These are phyloP conservation scores for Puma concolor DNA, from an alignment of 2,113 vertebrate genomes.

Conservation along the genomic window DNA sequence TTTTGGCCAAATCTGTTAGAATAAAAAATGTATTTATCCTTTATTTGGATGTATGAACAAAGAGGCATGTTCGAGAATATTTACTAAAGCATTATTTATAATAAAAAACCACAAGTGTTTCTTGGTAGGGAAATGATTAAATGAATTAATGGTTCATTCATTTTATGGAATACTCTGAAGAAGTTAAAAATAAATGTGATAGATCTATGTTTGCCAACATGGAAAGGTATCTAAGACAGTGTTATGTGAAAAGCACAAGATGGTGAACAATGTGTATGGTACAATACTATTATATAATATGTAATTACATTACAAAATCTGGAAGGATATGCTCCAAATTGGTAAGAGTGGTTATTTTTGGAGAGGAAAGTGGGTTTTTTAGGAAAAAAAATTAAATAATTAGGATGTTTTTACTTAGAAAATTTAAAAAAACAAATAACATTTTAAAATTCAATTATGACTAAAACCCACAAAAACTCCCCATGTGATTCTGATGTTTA, in stretches of 20 bases:
- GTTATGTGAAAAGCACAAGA: not conserved
- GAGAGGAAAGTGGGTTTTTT: not conserved
- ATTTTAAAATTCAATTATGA: not conserved
- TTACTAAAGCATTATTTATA: not conserved
- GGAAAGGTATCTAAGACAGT: not conserved
- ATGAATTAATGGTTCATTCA: not conserved
- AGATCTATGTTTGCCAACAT: not conserved
- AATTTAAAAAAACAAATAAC: not conserved
- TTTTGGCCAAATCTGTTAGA: not conserved
- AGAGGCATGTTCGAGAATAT: not conserved
- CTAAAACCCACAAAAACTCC: not conserved
- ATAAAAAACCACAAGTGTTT: not conserved
- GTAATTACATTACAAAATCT: not conserved
- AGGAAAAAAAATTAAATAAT: not conserved
- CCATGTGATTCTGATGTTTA: not conserved
- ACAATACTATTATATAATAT: not conserved
- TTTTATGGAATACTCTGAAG: constrained; percentile 1
- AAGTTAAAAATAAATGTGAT: constrained; percentile 6
- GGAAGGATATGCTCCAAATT: not conserved
- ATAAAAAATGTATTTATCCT: not conserved
- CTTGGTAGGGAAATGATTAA: constrained; percentile 20
- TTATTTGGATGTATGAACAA: not conserved
- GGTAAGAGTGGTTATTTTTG: not conserved
- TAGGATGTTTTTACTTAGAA: constrained; percentile 2
- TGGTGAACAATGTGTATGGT: not conserved